These are phyloP conservation scores for Coptotermes formosanus DNA, from an alignment of 1,140 invertebrate species.

Conservation along the genomic window DNA sequence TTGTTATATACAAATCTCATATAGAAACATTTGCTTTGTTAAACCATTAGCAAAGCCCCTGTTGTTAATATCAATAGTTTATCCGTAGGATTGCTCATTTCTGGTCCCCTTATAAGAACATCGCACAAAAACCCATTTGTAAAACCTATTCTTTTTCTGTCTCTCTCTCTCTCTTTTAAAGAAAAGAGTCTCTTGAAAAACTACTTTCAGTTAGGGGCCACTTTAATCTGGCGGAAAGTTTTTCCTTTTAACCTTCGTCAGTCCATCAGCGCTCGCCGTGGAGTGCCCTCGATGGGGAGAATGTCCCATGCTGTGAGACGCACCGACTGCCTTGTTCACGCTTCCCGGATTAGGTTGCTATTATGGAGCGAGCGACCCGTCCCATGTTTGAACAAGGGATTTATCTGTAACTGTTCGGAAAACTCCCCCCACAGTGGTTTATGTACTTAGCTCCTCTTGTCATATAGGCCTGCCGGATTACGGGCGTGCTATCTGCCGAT, in stretches of 20 bases:
- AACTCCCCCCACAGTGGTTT: neutral
- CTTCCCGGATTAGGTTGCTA: neutral
- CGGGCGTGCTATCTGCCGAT: neutral
- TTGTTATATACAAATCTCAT: neutral
- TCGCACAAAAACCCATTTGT: neutral
- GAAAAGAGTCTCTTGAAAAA: neutral
- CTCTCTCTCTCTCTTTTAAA: neutral
- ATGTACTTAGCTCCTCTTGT: neutral
- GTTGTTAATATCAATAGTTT: neutral
- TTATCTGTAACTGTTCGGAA: neutral
- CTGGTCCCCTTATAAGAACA: neutral
- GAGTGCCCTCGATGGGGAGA: neutral
- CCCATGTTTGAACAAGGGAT: slow-evolving; percentile 5
- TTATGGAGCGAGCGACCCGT: neutral
- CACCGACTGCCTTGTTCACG: neutral
- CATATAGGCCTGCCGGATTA: neutral
- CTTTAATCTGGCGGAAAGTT: slow-evolving; percentile 26
- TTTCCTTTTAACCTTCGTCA: neutral
- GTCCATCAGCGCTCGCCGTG: neutral
- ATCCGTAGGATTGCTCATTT: neutral
- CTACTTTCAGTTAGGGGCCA: neutral
- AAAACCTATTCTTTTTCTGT: neutral
- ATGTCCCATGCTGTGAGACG: neutral
- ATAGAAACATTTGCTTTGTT: slow-evolving; percentile 5
- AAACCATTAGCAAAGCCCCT: neutral